Conservation (phyloP, 2,888 invertebrate species). For the Galerucella pusilla region DNA sequence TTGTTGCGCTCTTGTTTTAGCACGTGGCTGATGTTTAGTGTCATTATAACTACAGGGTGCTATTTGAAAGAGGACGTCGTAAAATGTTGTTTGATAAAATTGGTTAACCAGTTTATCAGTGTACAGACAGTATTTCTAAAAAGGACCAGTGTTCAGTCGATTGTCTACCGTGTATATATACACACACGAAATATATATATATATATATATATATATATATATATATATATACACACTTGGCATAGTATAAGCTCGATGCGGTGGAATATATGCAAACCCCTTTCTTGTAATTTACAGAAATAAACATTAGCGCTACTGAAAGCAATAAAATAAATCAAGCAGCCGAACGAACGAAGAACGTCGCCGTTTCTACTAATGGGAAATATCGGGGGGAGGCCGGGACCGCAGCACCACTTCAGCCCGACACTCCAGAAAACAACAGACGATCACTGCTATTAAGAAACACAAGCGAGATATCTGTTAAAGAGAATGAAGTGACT, state of each 20-base stretch:
- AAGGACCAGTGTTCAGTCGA: slow-evolving; percentile 11
- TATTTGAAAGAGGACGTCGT: too few species aligned
- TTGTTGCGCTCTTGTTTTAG: too few species aligned
- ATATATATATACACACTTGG: slow-evolving; percentile 21
- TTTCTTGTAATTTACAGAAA: slow-evolving; percentile 71
- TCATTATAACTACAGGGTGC: too few species aligned
- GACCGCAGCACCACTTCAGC: slow-evolving; percentile 35
- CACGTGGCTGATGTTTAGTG: too few species aligned
- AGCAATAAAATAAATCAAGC: slow-evolving; percentile 71
- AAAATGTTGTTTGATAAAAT: background rate
- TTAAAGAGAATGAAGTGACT: background rate
- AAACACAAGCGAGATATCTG: slow-evolving; percentile 44
- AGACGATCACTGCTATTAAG: slow-evolving; percentile 48
- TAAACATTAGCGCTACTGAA: slow-evolving; percentile 71
- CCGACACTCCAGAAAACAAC: slow-evolving; percentile 44
- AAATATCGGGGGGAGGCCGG: slow-evolving; percentile 48
- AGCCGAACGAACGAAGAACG: slow-evolving; percentile 56
- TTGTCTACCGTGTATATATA: slow-evolving; percentile 27
- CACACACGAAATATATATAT: slow-evolving; percentile 4
- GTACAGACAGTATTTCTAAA: slow-evolving; percentile 6
- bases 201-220: slow-evolving; percentile 24
- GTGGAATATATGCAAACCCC: slow-evolving; percentile 65
- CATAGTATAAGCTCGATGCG: slow-evolving; percentile 40
- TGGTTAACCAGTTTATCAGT: slow-evolving; percentile 13
- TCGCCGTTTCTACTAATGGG: slow-evolving; percentile 48